phyloP scores from a whole-genome alignment of 1,140 invertebrate genomes.

The Bombus haemorrhoidalis region DNA sequence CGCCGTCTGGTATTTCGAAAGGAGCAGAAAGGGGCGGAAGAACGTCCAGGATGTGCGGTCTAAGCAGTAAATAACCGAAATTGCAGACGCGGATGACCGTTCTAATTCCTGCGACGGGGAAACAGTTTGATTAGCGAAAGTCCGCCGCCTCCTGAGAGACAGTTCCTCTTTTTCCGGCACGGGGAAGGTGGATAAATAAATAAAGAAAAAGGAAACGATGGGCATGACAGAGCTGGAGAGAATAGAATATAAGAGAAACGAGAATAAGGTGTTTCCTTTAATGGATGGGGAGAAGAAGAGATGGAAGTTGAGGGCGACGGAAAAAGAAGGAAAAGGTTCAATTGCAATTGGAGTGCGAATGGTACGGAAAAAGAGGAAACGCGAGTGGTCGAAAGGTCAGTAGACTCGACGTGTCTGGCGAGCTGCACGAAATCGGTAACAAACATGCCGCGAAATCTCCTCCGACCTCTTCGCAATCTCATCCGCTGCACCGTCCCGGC shows the following conservation, averaged over 20 bases:
- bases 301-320: neutral
- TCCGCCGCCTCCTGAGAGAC: neutral
- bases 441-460: conserved; percentile 56
- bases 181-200: neutral
- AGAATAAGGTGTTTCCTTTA: conserved; percentile 20
- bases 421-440: conserved; percentile 55
- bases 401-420: conserved; percentile 30
- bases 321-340: neutral
- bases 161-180: neutral
- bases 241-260: conserved; percentile 45
- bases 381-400: conserved; percentile 16
- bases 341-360: neutral
- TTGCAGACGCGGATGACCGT: neutral
- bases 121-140: conserved; percentile 38
- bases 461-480: conserved; percentile 39
- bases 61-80: conserved; percentile 26
- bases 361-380: conserved; percentile 4
- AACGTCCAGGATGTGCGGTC: neutral
- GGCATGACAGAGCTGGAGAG: neutral
- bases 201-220: neutral
- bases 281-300: neutral
- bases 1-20: neutral
- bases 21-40: neutral
- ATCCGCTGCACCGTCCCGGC: neutral
- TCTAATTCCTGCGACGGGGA: conserved; percentile 9